Percentiles rank a stretch among this genome's conserved stretches.
Conservation (phyloP, 2,797 vertebrate genomes). For the Allobates femoralis region DNA sequence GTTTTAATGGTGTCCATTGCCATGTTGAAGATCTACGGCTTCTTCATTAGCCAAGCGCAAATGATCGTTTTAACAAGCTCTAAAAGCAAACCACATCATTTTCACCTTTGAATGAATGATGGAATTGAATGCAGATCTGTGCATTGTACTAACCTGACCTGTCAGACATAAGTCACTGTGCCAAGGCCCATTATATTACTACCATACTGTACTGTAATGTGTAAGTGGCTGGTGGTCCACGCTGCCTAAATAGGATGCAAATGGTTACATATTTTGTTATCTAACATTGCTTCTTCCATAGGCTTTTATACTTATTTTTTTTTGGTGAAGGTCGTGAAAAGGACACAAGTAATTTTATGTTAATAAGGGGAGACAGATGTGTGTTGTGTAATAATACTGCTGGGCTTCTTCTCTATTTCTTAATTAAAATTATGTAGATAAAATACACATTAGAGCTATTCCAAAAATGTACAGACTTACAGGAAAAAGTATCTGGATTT, state of each 20-base stretch:
- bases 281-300: not conserved
- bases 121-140: not conserved
- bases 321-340: not conserved
- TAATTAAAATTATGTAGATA: conserved; percentile 14
- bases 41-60: not conserved
- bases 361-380: conserved; percentile 33
- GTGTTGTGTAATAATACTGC: conserved; percentile 2
- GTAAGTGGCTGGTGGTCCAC: not conserved
- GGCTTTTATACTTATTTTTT: not conserved
- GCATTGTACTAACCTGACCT: not conserved
- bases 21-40: not conserved
- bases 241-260: not conserved
- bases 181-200: not conserved
- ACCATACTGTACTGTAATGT: not conserved
- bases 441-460: not conserved
- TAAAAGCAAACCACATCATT: not conserved
- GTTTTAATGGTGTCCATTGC: not conserved
- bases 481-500: not conserved
- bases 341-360: conserved; percentile 12
- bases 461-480: not conserved
- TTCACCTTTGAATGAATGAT: not conserved
- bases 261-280: not conserved
- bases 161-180: not conserved
- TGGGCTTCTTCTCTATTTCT: not conserved
- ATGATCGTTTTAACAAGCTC: not conserved